Percentiles rank a stretch among this genome's conserved stretches.
Evolutionary conservation across 2,113 vertebrate genomes (phyloP).

Genomic region (Channa argus): DNA sequence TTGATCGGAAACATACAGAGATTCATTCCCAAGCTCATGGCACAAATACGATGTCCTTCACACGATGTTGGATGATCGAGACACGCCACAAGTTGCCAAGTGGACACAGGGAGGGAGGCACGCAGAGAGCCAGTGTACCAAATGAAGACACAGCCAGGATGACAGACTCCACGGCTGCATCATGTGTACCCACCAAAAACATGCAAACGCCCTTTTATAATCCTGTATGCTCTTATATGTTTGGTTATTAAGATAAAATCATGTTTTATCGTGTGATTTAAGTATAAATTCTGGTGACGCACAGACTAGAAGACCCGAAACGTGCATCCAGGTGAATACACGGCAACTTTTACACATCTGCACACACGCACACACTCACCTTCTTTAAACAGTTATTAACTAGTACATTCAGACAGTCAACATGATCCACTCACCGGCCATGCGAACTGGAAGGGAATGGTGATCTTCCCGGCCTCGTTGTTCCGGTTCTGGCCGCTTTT

Average conservation of each 20-base stretch:
- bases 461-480: conserved; percentile 86
- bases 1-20: conserved; percentile 6
- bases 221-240: background rate
- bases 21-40: background rate
- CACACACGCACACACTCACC: no score
- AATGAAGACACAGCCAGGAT: background rate
- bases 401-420: background rate
- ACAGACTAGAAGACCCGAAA: no score
- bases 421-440: conserved; percentile 91
- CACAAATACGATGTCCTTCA: background rate
- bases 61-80: background rate
- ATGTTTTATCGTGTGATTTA: no score
- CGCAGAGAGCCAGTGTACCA: conserved; percentile 7
- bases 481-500: conserved; percentile 80
- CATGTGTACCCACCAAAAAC: background rate
- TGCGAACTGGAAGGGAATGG: conserved; percentile 93
- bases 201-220: conserved; percentile 2
- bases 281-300: no score
- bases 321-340: background rate
- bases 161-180: no score
- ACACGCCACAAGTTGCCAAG: conserved; percentile 4
- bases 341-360: background rate
- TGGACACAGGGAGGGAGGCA: background rate
- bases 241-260: background rate
- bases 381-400: background rate